Percentiles rank a stretch among this genome's conserved stretches.
These are phyloP conservation scores for Ischnus inquisitorius DNA, from an alignment of 2,888 invertebrate genomes.

Conservation along the genomic window DNA sequence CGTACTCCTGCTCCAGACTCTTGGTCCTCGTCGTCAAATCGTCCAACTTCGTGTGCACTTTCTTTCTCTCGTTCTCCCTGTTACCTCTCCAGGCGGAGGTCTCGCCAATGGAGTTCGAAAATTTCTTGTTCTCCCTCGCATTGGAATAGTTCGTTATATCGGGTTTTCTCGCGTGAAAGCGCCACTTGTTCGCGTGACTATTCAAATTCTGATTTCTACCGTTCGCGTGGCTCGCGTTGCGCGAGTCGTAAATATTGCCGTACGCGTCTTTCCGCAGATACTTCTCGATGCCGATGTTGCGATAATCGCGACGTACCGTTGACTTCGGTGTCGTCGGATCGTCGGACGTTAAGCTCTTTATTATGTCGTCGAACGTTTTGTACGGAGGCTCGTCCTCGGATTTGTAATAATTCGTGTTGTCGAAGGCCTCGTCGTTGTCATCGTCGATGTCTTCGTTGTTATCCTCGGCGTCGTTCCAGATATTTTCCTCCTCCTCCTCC, in stretches of 20 bases:
- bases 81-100: constrained; percentile 25
- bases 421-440: constrained; percentile 73
- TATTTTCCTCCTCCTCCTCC: constrained; percentile 66
- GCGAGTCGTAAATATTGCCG: constrained; percentile 75
- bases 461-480: constrained; percentile 68
- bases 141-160: constrained; percentile 37
- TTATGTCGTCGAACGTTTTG: constrained; percentile 83
- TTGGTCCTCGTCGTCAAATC: constrained; percentile 71
- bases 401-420: constrained; percentile 77
- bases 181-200: constrained; percentile 33
- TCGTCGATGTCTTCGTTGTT: constrained; percentile 60
- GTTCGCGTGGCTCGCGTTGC: constrained; percentile 66
- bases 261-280: constrained; percentile 76
- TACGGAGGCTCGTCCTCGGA: constrained; percentile 75
- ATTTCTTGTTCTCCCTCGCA: constrained; percentile 31
- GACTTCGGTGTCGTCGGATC: constrained; percentile 74
- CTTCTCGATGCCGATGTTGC: constrained; percentile 67
- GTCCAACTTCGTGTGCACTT: constrained; percentile 60
- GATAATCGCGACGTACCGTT: constrained; percentile 64
- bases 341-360: constrained; percentile 79
- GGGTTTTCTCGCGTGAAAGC: constrained; percentile 31
- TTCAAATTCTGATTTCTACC: constrained; percentile 18
- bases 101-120: constrained; percentile 50
- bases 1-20: constrained; percentile 80
- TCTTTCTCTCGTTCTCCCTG: constrained; percentile 55